A percentile compares a stretch with the other conserved stretches of the same genome.
Conservation (phyloP, 2,888 invertebrate species). For the Acanthoscelides obtectus region DNA sequence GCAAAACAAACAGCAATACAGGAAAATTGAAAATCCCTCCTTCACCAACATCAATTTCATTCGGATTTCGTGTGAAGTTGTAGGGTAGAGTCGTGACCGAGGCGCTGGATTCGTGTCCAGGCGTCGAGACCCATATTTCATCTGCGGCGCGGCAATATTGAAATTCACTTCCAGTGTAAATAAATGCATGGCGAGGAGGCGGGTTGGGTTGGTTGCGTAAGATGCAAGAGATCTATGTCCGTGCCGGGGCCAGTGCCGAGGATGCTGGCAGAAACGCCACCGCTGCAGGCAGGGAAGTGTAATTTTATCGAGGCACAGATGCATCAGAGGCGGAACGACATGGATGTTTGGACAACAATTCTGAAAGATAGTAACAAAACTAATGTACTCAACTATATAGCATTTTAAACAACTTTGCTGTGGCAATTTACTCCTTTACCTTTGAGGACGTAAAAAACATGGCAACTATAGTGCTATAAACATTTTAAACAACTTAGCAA, state of each 20-base stretch:
- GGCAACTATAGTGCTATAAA: too few relatives aligned
- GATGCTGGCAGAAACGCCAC: neutral
- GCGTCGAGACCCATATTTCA: neutral
- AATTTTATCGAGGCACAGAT: slow-evolving; percentile 8
- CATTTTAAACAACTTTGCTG: too few relatives aligned
- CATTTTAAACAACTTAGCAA: too few relatives aligned
- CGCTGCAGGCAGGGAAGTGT: neutral
- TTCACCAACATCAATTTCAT: neutral
- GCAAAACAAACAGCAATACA: too few relatives aligned
- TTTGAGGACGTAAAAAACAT: too few relatives aligned
- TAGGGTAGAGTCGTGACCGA: neutral
- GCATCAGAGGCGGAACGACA: slow-evolving; percentile 17
- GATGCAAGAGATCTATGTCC: neutral
- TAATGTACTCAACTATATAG: too few relatives aligned
- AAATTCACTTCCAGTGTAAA: neutral
- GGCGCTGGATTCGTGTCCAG: neutral
- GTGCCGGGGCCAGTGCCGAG: too few relatives aligned
- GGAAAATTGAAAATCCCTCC: neutral
- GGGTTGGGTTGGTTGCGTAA: neutral
- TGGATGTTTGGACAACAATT: too few relatives aligned
- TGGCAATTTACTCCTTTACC: too few relatives aligned
- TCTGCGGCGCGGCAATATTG: neutral
- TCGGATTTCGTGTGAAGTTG: neutral
- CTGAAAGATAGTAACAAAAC: too few relatives aligned
- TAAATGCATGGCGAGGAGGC: neutral